A percentile compares a stretch with the other conserved stretches of the same genome.
Conservation (phyloP, 2,888 invertebrate genomes). For the Thereva unica region DNA sequence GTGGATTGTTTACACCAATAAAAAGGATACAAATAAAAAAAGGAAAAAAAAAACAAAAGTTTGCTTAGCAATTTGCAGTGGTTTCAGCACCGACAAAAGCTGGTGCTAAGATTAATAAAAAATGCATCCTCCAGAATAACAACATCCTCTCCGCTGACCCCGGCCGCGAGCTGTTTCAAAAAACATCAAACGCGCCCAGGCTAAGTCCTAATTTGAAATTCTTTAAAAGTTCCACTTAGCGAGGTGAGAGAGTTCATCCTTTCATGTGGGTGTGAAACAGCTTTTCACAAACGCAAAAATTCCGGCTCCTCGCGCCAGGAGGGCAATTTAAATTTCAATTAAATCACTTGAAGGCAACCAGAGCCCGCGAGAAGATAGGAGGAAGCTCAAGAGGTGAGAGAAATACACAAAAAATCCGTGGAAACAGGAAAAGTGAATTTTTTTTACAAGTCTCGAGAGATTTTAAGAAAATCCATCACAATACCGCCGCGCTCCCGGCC, state of each 20-base stretch:
- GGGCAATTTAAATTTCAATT: constrained; percentile 43
- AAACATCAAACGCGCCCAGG: constrained; percentile 39
- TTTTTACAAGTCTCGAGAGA: constrained; percentile 24
- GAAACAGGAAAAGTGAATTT: constrained; percentile 13
- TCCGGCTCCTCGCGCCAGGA: constrained; percentile 36
- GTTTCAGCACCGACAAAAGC: too few species aligned
- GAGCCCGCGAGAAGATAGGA: constrained; percentile 22
- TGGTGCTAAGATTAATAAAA: too few species aligned
- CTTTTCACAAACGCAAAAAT: constrained; percentile 38
- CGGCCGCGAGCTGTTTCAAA: too few species aligned
- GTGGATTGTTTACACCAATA: too few species aligned
- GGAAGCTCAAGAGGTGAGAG: not conserved
- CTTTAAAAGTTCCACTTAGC: constrained; percentile 32
- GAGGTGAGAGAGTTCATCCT: constrained; percentile 35
- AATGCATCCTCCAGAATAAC: too few species aligned
- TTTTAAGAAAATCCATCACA: not conserved
- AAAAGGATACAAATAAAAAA: too few species aligned
- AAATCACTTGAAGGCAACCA: constrained; percentile 38
- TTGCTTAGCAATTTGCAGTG: too few species aligned
- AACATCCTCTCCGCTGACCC: too few species aligned
- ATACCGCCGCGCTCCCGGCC: constrained; percentile 8
- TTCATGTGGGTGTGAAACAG: constrained; percentile 41
- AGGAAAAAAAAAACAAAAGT: too few species aligned
- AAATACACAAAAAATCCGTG: constrained; percentile 7
- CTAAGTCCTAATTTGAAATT: constrained; percentile 41